phyloP scores from a whole-genome alignment of 2,113 vertebrate genomes.

The Ovis aries region DNA sequence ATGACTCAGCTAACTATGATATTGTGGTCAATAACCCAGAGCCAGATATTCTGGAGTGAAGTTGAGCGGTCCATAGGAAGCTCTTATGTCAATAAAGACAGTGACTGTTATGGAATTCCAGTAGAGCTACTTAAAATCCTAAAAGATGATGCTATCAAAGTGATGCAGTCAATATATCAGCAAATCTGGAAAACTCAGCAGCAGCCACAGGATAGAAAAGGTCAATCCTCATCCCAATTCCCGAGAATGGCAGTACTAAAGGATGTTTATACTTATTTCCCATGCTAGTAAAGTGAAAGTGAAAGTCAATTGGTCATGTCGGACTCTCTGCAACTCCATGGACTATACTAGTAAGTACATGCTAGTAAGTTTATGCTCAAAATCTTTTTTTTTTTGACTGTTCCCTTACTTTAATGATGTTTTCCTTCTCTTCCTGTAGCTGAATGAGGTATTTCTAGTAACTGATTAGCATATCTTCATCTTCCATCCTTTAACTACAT shows the following conservation, averaged over 20 bases:
- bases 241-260: neutral
- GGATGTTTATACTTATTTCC: neutral
- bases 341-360: neutral
- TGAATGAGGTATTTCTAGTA: no score
- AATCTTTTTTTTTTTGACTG: no score
- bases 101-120: neutral
- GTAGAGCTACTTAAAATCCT: neutral
- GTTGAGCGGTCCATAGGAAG: neutral
- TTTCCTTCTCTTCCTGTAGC: no score
- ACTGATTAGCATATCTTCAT: no score
- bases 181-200: neutral
- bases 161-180: neutral
- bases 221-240: neutral
- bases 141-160: neutral
- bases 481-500: no score
- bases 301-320: neutral
- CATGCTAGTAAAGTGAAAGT: neutral
- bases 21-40: neutral
- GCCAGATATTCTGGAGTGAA: neutral
- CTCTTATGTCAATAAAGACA: neutral
- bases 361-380: neutral
- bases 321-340: rapidly evolving
- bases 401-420: no score
- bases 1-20: neutral
- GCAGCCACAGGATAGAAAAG: neutral